Evolutionary conservation across 2,113 vertebrate species (phyloP).

Genomic region (Salminus brasiliensis): DNA sequence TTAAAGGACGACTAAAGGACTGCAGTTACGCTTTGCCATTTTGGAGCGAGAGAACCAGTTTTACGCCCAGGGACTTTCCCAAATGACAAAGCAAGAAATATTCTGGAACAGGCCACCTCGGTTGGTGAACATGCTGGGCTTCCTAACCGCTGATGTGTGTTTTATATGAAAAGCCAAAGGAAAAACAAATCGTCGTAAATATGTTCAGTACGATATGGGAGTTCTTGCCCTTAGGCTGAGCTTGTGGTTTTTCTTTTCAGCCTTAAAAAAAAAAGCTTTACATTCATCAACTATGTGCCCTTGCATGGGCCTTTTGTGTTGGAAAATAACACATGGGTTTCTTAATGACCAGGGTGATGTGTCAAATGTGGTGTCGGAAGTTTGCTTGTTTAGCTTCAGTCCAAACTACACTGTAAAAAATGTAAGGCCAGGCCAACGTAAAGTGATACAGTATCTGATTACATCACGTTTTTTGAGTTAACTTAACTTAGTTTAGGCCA

Average conservation of each 20-base stretch:
- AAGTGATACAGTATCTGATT: too few relatives aligned
- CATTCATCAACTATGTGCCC: background rate
- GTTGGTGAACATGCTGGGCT: background rate
- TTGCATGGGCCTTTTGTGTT: background rate
- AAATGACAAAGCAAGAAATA: slow-evolving; percentile 49
- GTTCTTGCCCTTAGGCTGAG: background rate
- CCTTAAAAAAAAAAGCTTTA: slow-evolving; percentile 1
- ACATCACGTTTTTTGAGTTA: too few relatives aligned
- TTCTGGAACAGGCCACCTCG: slow-evolving; percentile 25
- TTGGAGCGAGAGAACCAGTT: slow-evolving; percentile 31
- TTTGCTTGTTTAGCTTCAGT: too few relatives aligned
- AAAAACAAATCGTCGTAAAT: slow-evolving; percentile 28
- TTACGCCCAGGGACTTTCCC: slow-evolving; percentile 49
- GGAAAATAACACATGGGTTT: background rate
- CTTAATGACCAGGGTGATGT: background rate
- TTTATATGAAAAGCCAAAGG: slow-evolving; percentile 44
- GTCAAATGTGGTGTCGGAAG: too few relatives aligned
- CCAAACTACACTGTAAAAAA: too few relatives aligned
- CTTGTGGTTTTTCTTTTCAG: slow-evolving; percentile 24
- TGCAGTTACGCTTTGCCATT: slow-evolving; percentile 34
- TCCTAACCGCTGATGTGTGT: slow-evolving; percentile 24
- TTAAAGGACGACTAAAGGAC: slow-evolving; percentile 35
- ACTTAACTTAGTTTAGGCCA: too few relatives aligned
- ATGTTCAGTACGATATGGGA: slow-evolving; percentile 24
- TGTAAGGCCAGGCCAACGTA: too few relatives aligned